These are phyloP conservation scores for Phylloscopus whistleri DNA, from an alignment of 2,113 vertebrate genomes.

Conservation along the genomic window DNA sequence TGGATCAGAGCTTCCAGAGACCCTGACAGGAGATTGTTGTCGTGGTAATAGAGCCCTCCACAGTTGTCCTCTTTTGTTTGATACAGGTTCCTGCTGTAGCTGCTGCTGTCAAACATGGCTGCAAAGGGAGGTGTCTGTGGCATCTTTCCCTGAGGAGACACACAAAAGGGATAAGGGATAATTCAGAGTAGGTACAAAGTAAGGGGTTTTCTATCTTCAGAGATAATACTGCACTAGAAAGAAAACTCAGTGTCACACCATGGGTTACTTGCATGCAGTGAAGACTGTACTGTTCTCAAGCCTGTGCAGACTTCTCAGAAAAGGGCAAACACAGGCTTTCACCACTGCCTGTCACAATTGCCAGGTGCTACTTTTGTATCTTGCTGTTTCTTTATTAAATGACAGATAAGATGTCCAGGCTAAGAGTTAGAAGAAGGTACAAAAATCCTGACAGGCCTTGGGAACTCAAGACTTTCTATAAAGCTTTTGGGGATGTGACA, in stretches of 20 bases:
- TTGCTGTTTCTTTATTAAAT: neutral
- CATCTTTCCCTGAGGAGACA: slow-evolving; percentile 82
- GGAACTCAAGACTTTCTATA: neutral
- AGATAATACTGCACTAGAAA: neutral
- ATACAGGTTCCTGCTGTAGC: slow-evolving; percentile 87
- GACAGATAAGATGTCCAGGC: neutral
- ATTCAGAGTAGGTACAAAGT: neutral
- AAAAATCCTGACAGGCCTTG: neutral
- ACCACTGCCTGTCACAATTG: neutral
- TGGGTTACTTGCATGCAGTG: neutral
- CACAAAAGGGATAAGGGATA: neutral
- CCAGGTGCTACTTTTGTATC: neutral
- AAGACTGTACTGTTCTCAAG: neutral
- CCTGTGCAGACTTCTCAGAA: neutral
- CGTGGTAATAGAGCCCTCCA: slow-evolving; percentile 84
- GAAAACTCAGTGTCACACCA: neutral
- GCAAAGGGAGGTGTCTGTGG: slow-evolving; percentile 88
- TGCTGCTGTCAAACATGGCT: slow-evolving; percentile 82
- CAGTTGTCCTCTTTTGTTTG: slow-evolving; percentile 82
- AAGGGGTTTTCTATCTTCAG: neutral
- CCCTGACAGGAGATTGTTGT: slow-evolving; percentile 89
- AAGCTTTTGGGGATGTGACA: neutral
- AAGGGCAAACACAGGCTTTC: neutral
- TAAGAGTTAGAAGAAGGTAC: neutral
- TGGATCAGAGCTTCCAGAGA: slow-evolving; percentile 93